Evolutionary conservation across 2,113 vertebrate species (phyloP).

Genomic region (Trochalopteron elliotii): DNA sequence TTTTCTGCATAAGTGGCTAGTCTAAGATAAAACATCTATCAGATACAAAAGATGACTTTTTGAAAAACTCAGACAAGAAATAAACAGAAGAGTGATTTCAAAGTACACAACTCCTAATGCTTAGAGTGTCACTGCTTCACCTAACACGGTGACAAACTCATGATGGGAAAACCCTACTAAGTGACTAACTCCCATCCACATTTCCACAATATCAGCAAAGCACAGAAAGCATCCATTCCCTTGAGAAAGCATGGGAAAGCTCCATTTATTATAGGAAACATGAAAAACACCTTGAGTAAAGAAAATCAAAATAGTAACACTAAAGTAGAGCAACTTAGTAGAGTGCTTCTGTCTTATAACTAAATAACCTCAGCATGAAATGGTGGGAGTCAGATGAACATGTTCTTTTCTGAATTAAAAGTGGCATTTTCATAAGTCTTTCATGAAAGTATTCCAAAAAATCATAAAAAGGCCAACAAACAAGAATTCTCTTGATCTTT

Average conservation of each 20-base stretch:
- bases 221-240: constrained; percentile 42
- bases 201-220: constrained; percentile 44
- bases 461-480: fast-evolving
- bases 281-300: constrained; percentile 57
- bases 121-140: neutral
- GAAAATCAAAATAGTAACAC: constrained; percentile 55
- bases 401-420: neutral
- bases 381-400: neutral
- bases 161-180: neutral
- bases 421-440: neutral
- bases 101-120: neutral
- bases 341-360: neutral
- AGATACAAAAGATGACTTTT: neutral
- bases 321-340: constrained; percentile 24
- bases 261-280: constrained; percentile 40
- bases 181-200: neutral
- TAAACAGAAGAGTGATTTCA: neutral
- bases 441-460: neutral
- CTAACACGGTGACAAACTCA: neutral
- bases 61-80: neutral
- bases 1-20: neutral
- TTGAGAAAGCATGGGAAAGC: neutral
- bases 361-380: neutral
- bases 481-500: neutral
- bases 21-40: neutral